Evolutionary conservation across 2,888 invertebrate genomes (phyloP), one percentile per base, ranked within the genome.

Genomic region (Meganola albula): DNA sequence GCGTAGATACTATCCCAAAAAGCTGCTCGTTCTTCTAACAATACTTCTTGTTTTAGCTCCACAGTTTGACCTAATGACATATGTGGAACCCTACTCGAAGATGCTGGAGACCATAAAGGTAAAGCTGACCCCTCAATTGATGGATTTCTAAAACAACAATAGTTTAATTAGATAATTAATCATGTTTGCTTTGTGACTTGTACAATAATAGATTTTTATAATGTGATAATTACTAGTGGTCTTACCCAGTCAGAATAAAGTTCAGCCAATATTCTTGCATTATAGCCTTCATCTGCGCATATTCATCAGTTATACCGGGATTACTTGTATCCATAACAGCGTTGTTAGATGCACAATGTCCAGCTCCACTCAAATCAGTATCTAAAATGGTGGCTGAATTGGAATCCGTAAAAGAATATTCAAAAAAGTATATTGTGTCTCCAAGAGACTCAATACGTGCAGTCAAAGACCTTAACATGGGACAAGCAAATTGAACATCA

Each of bases 401-500:
- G 1, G 53, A 39, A 31, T 64, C 60, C 2, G 52, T 43, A 49
- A 59, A 71, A 0, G 62, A 58, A 40, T 67, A 71, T 27, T 66
- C 54, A 37, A 65, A 70, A 3, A 71, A 40, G 40, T 63, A 68
- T 24, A 69, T 54, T 14, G 51, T 37, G 18, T 67, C 40, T 20
- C 60, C 48, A 0, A 58, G 58, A 16, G 48, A 40, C 13, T 45
- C 35, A 1, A 35, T 24, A 4, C 63, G 61, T 9, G 61, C 12
- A 28, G 51, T 56, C 1, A 60, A 32, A 2, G 60, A 44, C 26
- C 56, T 58, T 6, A 72, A 33, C 32, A 57, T 61, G 1, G 65
- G 50, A 37, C 58, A 65, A 2, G 37, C 47, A 44, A 73, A 68
- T 3, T 59, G 9, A 5, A 55, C 20, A 86, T 90, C 83, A 2